Percentiles rank a stretch among this genome's conserved stretches.
Evolutionary conservation across 2,113 vertebrate species (phyloP).

Genomic region (Caloenas nicobarica): DNA sequence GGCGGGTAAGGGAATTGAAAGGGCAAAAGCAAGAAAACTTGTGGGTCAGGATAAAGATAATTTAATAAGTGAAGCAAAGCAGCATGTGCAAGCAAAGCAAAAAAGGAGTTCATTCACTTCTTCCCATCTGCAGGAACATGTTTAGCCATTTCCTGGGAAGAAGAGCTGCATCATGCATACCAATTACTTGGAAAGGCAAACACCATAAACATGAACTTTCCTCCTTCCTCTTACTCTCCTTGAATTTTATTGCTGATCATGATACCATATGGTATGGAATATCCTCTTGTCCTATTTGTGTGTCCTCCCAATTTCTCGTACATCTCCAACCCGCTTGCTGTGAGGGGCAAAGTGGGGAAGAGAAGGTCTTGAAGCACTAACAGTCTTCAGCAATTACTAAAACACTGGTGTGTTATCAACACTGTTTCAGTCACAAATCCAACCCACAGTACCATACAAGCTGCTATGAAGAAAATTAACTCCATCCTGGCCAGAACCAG

Average conservation of each 20-base stretch:
- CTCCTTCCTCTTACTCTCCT: not conserved
- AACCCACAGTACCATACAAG: not conserved
- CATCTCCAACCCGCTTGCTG: accelerated
- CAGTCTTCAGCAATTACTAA: not conserved
- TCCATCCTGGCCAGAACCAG: not conserved
- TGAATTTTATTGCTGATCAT: not conserved
- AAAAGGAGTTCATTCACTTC: not conserved
- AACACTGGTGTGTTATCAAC: not conserved
- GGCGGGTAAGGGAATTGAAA: not conserved
- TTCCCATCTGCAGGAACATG: not conserved
- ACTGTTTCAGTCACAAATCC: not conserved
- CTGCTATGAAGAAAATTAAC: not conserved
- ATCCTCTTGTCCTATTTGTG: not conserved
- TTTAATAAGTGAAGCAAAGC: not conserved
- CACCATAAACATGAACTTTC: not conserved
- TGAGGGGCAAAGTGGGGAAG: not conserved
- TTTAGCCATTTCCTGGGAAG: not conserved
- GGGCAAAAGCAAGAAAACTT: not conserved
- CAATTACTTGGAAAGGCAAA: not conserved
- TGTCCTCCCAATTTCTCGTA: not conserved
- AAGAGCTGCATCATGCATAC: accelerated
- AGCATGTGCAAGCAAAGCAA: not conserved
- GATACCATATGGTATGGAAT: not conserved
- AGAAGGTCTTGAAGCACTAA: not conserved
- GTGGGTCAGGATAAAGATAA: not conserved